These are phyloP conservation scores for Ferdinandea cuprea DNA, from an alignment of 2,888 invertebrate species.

Conservation along the genomic window DNA sequence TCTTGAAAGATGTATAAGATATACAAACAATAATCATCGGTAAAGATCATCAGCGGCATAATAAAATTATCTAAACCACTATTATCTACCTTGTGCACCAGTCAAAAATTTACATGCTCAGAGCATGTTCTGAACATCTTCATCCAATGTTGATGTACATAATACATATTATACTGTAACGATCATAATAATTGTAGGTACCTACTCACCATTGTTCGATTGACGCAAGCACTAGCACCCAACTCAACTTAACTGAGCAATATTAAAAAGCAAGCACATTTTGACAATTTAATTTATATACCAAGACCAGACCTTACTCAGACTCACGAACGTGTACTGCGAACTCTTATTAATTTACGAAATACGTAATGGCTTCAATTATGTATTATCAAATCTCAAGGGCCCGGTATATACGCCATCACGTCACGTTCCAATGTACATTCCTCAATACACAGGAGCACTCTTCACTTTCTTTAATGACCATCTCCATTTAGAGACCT, in stretches of 20 bases:
- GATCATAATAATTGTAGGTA: too few relatives aligned
- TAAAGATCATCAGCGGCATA: too few relatives aligned
- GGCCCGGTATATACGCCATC: background rate
- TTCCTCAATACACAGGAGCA: conserved; percentile 41
- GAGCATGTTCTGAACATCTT: too few relatives aligned
- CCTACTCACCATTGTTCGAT: conserved; percentile 5
- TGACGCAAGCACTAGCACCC: conserved; percentile 6
- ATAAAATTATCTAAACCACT: too few relatives aligned
- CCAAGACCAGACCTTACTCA: conserved; percentile 28
- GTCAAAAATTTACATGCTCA: too few relatives aligned
- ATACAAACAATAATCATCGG: too few relatives aligned
- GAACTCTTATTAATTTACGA: conserved; percentile 2
- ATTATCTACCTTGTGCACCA: too few relatives aligned
- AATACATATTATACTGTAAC: too few relatives aligned
- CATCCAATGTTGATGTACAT: too few relatives aligned
- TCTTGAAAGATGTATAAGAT: too few relatives aligned
- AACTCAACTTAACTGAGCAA: too few relatives aligned
- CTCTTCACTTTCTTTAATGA: conserved; percentile 31
- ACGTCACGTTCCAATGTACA: conserved; percentile 32
- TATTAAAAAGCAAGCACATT: conserved; percentile 14
- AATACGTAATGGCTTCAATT: conserved; percentile 30
- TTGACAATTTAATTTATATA: conserved; percentile 38
- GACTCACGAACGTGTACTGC: conserved; percentile 4
- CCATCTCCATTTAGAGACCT: conserved; percentile 54
- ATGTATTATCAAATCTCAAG: conserved; percentile 32